A percentile compares a stretch with the other conserved stretches of the same genome.
phyloP scores from a whole-genome alignment of 2,888 invertebrate species.

The Poecilobothrus nobilitatus region DNA sequence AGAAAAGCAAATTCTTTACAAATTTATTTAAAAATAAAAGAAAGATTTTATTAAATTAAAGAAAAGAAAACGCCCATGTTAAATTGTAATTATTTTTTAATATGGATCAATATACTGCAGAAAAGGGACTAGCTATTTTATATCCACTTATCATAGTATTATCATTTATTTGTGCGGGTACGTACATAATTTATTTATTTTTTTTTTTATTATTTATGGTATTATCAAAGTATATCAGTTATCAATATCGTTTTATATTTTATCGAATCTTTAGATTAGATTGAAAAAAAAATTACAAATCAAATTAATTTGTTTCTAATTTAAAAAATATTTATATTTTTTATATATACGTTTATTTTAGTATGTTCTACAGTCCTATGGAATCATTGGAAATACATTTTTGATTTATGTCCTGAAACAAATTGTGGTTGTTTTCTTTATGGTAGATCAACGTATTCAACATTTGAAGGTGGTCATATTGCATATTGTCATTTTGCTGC shows the following conservation, averaged over 20 bases:
- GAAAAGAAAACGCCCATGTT: neutral
- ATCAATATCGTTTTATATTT: no score
- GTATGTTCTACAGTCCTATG: conserved; percentile 51
- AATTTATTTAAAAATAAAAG: no score
- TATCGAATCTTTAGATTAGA: no score
- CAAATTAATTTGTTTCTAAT: no score
- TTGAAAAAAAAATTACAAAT: no score
- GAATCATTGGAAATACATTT: conserved; percentile 59
- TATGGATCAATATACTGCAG: conserved; percentile 38
- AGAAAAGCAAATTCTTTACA: no score
- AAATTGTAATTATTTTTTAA: conserved; percentile 11
- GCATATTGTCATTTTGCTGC: conserved; percentile 60
- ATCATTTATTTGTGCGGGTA: conserved; percentile 36
- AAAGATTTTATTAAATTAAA: no score
- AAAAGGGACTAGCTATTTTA: conserved; percentile 36
- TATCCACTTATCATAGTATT: conserved; percentile 37
- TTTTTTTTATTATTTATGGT: no score
- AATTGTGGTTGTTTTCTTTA: conserved; percentile 64
- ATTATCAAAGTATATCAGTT: no score
- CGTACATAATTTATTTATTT: no score
- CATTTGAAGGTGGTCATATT: conserved; percentile 58
- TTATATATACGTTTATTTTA: neutral
- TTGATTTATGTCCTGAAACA: conserved; percentile 57
- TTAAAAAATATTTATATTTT: no score
- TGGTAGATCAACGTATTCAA: conserved; percentile 52